Evolutionary conservation across 2,888 invertebrate genomes (phyloP).

Genomic region (Conomelus anceps): DNA sequence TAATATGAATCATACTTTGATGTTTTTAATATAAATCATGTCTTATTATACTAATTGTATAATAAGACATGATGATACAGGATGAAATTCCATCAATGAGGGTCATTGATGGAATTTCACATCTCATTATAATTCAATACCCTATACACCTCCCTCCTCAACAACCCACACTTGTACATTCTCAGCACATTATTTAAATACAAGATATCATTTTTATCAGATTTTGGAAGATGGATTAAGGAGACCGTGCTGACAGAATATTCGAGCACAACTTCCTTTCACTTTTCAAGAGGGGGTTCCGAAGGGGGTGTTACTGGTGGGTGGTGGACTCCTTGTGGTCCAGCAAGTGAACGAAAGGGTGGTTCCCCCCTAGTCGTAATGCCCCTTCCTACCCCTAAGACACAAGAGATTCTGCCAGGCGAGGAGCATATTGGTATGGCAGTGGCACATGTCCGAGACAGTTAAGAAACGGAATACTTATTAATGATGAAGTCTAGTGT

Average conservation of each 20-base stretch:
- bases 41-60: no score
- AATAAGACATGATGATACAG: no score
- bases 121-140: no score
- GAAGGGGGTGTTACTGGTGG: background rate
- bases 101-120: no score
- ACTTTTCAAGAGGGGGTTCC: background rate
- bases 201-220: no score
- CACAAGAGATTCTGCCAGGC: background rate
- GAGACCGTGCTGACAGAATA: background rate
- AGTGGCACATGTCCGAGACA: slow-evolving; percentile 7
- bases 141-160: no score
- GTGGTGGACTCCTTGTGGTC: background rate
- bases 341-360: background rate
- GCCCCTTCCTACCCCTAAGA: background rate
- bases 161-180: no score
- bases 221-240: background rate
- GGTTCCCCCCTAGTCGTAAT: no score
- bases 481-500: slow-evolving; percentile 4
- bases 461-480: slow-evolving; percentile 12
- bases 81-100: no score
- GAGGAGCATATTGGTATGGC: background rate
- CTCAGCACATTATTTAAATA: background rate
- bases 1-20: no score
- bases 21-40: no score
- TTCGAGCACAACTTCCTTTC: background rate